Percentiles rank a stretch among this genome's conserved stretches.
phyloP scores from a whole-genome alignment of 1,140 invertebrate species.

The Plectus sambesii region DNA sequence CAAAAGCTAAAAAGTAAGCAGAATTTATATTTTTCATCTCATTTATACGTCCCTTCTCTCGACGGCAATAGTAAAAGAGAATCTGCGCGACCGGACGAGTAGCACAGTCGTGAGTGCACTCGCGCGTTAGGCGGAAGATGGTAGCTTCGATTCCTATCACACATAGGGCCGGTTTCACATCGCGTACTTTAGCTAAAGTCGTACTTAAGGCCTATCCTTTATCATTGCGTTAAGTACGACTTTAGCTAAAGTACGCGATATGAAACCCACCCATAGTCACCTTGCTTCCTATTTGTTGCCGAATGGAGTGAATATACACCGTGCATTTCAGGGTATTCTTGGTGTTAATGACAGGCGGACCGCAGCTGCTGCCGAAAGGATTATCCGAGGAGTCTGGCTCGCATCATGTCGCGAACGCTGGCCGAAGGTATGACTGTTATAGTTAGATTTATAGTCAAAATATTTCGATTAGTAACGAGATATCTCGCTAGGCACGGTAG shows the following conservation, averaged over 20 bases:
- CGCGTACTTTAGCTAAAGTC: too few relatives aligned
- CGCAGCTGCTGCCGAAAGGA: constrained; percentile 28
- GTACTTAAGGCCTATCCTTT: too few relatives aligned
- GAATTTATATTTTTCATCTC: neutral
- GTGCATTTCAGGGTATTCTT: constrained; percentile 23
- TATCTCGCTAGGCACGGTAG: too few relatives aligned
- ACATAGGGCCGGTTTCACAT: too few relatives aligned
- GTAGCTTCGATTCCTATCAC: neutral
- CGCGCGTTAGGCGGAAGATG: neutral
- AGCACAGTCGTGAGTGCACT: too few relatives aligned
- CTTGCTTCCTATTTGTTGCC: neutral
- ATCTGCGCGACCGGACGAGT: too few relatives aligned
- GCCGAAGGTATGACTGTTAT: constrained; percentile 16
- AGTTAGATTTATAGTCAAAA: too few relatives aligned
- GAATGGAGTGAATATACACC: neutral
- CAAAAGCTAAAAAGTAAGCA: constrained; percentile 70
- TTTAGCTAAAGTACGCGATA: too few relatives aligned
- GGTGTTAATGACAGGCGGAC: constrained; percentile 35
- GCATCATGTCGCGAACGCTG: constrained; percentile 23
- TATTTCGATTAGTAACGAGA: too few relatives aligned
- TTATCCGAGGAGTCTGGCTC: constrained; percentile 23
- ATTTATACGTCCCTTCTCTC: neutral
- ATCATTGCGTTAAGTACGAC: too few relatives aligned
- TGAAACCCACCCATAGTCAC: too few relatives aligned
- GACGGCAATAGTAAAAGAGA: neutral